These are phyloP conservation scores for Potamarius usumacintae DNA, from an alignment of 2,113 vertebrate genomes.

Conservation along the genomic window DNA sequence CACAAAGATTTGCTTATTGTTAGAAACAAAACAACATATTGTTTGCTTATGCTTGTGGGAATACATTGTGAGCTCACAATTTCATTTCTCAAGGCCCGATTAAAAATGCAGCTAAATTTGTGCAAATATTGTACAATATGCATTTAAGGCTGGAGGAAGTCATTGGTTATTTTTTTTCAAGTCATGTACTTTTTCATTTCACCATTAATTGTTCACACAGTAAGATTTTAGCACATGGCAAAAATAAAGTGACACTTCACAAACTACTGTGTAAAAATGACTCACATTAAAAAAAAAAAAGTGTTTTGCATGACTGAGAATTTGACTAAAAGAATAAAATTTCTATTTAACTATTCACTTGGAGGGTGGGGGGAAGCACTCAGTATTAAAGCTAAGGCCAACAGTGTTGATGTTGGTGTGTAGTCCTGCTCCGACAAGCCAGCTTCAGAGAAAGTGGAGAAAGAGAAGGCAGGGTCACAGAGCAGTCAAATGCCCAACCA, in stretches of 20 bases:
- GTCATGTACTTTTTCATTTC: background rate
- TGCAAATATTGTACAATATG: background rate
- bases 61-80: background rate
- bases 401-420: background rate
- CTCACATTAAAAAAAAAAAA: background rate
- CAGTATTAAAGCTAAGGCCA: background rate
- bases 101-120: background rate
- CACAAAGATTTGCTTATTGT: constrained; percentile 60
- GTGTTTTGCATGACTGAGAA: background rate
- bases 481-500: background rate
- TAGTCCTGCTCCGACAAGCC: background rate
- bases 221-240: background rate
- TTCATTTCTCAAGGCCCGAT: background rate
- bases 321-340: background rate
- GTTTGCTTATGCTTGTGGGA: constrained; percentile 40
- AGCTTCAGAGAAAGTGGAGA: background rate
- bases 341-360: background rate
- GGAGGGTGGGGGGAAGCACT: background rate
- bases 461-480: background rate
- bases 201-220: background rate
- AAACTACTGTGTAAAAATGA: background rate
- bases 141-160: background rate
- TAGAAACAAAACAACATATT: constrained; percentile 62
- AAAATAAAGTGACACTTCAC: background rate
- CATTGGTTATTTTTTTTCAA: background rate